A percentile compares a stretch with the other conserved stretches of the same genome.
phyloP scores from a whole-genome alignment of 1,140 invertebrate genomes.

The Conus betulinus region DNA sequence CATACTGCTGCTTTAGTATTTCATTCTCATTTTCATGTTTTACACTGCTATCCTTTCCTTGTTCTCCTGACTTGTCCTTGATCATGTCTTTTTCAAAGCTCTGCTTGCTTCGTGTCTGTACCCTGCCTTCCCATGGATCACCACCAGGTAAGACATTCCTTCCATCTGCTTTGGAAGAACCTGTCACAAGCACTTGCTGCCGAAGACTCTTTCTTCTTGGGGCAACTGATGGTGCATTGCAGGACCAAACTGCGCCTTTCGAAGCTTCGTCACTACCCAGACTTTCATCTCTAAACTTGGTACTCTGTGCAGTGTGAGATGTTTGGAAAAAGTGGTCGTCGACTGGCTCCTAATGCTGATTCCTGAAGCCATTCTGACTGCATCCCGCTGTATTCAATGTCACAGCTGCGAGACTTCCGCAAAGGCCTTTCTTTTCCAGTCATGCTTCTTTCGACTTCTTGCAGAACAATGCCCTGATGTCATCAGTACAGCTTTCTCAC shows the following conservation, averaged over 20 bases:
- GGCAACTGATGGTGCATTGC: not conserved
- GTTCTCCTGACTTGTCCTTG: not conserved
- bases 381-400: not conserved
- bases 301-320: not conserved
- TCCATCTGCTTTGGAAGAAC: not conserved
- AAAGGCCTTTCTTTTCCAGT: not conserved
- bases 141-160: not conserved
- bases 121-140: not conserved
- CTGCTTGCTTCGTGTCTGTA: not conserved
- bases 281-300: not conserved
- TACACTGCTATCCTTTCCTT: not conserved
- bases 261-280: not conserved
- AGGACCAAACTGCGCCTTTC: not conserved
- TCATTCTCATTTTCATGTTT: not conserved
- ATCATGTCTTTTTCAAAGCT: not conserved
- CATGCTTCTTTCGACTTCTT: not conserved
- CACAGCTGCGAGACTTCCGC: conserved; percentile 8
- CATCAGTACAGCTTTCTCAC: not conserved
- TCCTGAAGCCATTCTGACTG: not conserved
- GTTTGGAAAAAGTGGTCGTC: too few species aligned
- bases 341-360: too few species aligned
- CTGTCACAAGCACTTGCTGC: not conserved
- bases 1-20: not conserved
- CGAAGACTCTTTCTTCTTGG: not conserved
- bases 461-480: not conserved